Conservation (phyloP, 1,140 invertebrate species). For the Portunus trituberculatus region DNA sequence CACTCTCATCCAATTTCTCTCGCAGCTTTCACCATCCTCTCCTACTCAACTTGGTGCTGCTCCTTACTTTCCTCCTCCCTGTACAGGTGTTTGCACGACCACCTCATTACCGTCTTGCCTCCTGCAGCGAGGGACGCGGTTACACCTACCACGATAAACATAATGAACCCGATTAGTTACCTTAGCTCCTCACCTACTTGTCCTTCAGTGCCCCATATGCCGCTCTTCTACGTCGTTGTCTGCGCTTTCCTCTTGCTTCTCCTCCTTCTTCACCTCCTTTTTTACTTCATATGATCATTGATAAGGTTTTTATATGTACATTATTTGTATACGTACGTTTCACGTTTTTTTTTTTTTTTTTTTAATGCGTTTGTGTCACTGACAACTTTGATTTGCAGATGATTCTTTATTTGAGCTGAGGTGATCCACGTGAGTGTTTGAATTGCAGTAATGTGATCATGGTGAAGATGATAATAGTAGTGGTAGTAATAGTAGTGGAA, state of each 20-base stretch:
- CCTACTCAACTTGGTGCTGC: background rate
- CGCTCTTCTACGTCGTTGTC: background rate
- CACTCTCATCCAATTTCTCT: background rate
- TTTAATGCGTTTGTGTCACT: background rate
- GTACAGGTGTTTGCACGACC: background rate
- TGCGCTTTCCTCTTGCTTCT: background rate
- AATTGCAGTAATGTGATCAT: no score
- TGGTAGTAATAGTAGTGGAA: background rate
- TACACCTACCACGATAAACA: background rate
- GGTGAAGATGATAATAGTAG: background rate
- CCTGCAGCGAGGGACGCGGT: background rate
- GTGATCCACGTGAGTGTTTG: no score
- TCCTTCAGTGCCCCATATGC: background rate
- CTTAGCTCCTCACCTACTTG: background rate
- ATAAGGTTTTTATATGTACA: no score
- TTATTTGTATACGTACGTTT: no score
- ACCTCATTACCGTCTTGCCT: background rate
- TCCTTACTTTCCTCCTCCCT: background rate
- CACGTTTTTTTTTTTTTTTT: background rate
- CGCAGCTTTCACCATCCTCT: background rate
- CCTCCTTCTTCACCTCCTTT: no score
- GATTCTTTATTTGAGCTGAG: no score
- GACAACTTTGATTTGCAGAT: no score
- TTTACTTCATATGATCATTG: no score
- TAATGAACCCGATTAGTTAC: background rate